A percentile compares a stretch with the other conserved stretches of the same genome.
Evolutionary conservation across 1,140 invertebrate genomes (phyloP).

Genomic region (Dolichoris vasculosae): DNA sequence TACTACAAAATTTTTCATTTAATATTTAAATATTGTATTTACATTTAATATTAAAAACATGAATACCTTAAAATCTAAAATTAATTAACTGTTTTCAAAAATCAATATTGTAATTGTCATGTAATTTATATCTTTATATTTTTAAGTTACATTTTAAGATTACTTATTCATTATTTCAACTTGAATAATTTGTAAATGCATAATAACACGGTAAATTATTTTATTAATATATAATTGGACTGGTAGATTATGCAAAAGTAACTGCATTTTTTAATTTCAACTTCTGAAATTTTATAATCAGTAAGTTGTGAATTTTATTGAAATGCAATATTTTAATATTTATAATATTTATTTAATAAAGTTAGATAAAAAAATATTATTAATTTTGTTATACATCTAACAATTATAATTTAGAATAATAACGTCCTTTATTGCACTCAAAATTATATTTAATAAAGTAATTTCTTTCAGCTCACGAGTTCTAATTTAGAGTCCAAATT

Average conservation of each 20-base stretch:
- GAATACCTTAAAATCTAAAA: too few species aligned
- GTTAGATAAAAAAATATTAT: background rate
- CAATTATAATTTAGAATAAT: background rate
- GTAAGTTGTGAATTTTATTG: conserved; percentile 8
- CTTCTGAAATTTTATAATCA: conserved; percentile 31
- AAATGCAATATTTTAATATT: conserved; percentile 51
- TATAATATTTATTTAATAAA: too few species aligned
- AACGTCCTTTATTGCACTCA: too few species aligned
- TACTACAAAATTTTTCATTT: too few species aligned
- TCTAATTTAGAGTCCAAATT: conserved; percentile 96
- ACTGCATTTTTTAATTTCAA: conserved; percentile 62
- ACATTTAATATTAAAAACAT: too few species aligned
- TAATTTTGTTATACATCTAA: background rate
- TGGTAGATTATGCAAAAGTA: conserved; percentile 68
- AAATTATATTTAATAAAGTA: background rate
- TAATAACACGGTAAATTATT: conserved; percentile 63
- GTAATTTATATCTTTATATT: too few species aligned
- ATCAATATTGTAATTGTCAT: too few species aligned
- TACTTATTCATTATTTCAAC: background rate
- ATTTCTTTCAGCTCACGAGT: conserved; percentile 84
- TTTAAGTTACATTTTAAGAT: too few species aligned
- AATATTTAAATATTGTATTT: too few species aligned
- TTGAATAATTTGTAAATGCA: conserved; percentile 51
- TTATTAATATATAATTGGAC: conserved; percentile 57
- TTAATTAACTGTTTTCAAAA: too few species aligned